Base-by-base conservation (phyloP, 2,888 invertebrate genomes). In the Podabrus alpinus region DNA sequence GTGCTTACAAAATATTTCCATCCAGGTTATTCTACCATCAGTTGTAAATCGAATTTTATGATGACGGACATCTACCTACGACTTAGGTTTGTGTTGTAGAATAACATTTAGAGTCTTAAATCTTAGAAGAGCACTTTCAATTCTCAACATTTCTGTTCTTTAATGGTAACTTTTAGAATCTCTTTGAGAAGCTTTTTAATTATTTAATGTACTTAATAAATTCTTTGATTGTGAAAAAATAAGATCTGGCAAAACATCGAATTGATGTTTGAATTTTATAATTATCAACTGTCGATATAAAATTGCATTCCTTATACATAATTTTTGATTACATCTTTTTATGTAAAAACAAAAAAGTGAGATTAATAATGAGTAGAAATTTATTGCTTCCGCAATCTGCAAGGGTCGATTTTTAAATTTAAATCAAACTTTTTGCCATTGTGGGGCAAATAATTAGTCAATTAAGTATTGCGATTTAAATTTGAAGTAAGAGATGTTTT, bases 191-290 rank as follows among this genome's bases (percentile, higher is more conserved):
- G 5, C 7, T n/a, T 45, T 45, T 45, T n/a, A 45, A 45, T 45
- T 25, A n/a, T 25, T 24, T 9, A 45, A n/a, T 45, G 45, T 45
- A 45, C n/a, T 45, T 45, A 45, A n/a, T 45, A 45, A 45, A n/a
- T 45, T 45, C n/a, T 45, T 45, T 45, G 45, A n/a, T 45, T 45
- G 45, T 19, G 19, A 64, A n/a, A n/a, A n/a, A 17, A 21, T 16
- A 64, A 64, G 62, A 64, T 64, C 62, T 64, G 62, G 21, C n/a
- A 64, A 19, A 21, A 64, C 62, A 64, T 64, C 62, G 62, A 64
- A 64, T 64, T 19, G 62, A 64, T 64, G 62, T 64, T 62, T 64
- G 19, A 19, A n/a, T 17, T 19, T 21, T 64, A 21, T 19, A 64
- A 64, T 64, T 19, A 45, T 21, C n/a, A 45, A 45, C 45, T 45